Evolutionary conservation across 2,797 vertebrate genomes (phyloP).

Genomic region (Sylvilagus floridanus): DNA sequence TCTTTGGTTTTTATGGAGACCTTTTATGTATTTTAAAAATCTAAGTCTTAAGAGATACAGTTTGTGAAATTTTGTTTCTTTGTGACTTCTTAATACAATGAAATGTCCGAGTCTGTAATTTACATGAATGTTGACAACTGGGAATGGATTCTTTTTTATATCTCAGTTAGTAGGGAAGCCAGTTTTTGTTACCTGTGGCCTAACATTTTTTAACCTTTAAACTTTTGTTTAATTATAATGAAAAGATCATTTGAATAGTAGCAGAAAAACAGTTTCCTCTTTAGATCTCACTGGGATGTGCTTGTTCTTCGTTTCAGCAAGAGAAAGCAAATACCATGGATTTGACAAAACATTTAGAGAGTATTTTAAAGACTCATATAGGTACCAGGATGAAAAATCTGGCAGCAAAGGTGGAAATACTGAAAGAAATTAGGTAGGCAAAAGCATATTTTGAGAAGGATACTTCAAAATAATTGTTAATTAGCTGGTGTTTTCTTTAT

Average conservation of each 20-base stretch:
- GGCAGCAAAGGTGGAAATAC: constrained; percentile 84
- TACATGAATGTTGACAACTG: neutral
- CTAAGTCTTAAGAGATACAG: neutral
- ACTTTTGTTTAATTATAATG: constrained; percentile 32
- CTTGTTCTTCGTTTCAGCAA: constrained; percentile 81
- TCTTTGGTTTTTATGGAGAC: neutral
- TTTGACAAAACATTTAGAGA: constrained; percentile 83
- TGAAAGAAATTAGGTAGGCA: constrained; percentile 86
- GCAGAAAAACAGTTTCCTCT: constrained; percentile 36
- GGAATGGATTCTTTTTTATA: constrained; percentile 25
- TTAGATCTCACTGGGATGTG: neutral
- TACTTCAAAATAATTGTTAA: constrained; percentile 40
- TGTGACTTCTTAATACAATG: neutral
- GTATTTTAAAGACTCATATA: constrained; percentile 73
- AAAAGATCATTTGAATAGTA: constrained; percentile 47
- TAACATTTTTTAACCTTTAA: constrained; percentile 49
- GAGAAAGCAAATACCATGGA: constrained; percentile 84
- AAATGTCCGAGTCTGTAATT: neutral
- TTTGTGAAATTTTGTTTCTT: constrained; percentile 38
- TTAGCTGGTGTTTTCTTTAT: constrained; percentile 60
- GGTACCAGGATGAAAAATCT: constrained; percentile 85
- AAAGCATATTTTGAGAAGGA: constrained; percentile 14
- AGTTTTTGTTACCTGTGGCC: neutral
- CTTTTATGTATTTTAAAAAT: constrained; percentile 8
- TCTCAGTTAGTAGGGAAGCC: neutral